Evolutionary conservation across 2,113 vertebrate genomes (phyloP), one percentile per base, ranked within the genome.

Genomic region (Tretioscincus oriximinensis): DNA sequence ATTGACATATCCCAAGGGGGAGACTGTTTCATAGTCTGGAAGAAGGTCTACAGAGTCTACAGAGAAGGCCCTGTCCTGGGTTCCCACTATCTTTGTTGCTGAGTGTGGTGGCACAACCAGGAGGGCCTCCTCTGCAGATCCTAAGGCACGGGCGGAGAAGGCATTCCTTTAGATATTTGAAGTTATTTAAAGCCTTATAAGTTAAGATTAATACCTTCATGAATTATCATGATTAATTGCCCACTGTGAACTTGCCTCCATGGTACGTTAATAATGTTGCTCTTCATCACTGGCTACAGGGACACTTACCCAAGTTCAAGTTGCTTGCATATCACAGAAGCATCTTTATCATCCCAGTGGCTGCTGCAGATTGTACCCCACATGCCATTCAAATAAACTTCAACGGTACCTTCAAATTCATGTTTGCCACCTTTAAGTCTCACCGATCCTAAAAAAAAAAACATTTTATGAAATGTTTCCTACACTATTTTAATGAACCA

Each of bases 301-400:
- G 14, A 0, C 60, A 82, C 95, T 96, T 95, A 97, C 96, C 97
- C 94, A 72, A 94, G 95, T 74, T 95, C 96, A 91, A 98, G 95
- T 87, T 98, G 97, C 82, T 93, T 95, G 91, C 97, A 98, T 70
- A 97, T 68, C 4, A 99, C 96, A 5, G 94, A 88, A 0, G 96
- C 96, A 4, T 96, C 96, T 58, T 92, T 88, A 41, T 97, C 93
- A 58, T 95, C 95, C 97, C 97, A 98, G 26, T 93, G 90, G 41
- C 91, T 94, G 76, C 95, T 92, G 82, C 97, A 99, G 81, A 98
- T 90, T 1, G 92, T 86, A 61, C 97, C 97, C 97, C 97, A 98
- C 31, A 90, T 90, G 81, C 97, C 95, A 35, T 94, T 94, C 76
- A 95, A 83, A 90, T 96, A 96, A 66, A 97, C 93, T 78, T 98